A percentile compares a stretch with the other conserved stretches of the same genome.
phyloP scores from a whole-genome alignment of 2,888 invertebrate genomes.

The Chalcosyrphus nemorum region DNA sequence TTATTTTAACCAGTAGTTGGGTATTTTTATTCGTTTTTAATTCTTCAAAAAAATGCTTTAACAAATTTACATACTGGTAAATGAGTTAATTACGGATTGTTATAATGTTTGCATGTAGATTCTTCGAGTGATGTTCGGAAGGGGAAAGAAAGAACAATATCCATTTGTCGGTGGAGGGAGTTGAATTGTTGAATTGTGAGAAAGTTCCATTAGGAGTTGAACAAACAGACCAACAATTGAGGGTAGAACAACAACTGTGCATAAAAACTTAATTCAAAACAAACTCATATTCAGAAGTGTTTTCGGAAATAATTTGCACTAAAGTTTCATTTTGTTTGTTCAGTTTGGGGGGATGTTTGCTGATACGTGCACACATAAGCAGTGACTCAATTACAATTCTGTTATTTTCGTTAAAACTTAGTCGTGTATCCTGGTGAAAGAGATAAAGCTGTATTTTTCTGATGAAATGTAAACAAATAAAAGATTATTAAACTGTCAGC shows the following conservation, averaged over 20 bases:
- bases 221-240: background rate
- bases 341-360: background rate
- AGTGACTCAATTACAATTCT: background rate
- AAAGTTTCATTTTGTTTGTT: slow-evolving; percentile 1
- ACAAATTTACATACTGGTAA: background rate
- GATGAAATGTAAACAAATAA: background rate
- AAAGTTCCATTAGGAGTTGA: background rate
- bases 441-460: background rate
- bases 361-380: background rate
- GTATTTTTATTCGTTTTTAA: background rate
- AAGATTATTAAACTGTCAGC: background rate
- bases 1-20: background rate
- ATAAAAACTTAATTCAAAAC: slow-evolving; percentile 19
- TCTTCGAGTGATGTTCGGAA: background rate
- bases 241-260: background rate
- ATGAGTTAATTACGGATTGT: background rate
- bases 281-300: background rate
- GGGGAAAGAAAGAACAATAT: background rate
- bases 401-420: background rate
- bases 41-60: background rate
- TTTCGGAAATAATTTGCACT: slow-evolving; percentile 2
- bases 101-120: background rate
- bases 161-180: background rate
- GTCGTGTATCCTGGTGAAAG: background rate
- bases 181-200: background rate